These are phyloP conservation scores for Orchestia grillus DNA, from an alignment of 1,140 invertebrate genomes.

Conservation along the genomic window DNA sequence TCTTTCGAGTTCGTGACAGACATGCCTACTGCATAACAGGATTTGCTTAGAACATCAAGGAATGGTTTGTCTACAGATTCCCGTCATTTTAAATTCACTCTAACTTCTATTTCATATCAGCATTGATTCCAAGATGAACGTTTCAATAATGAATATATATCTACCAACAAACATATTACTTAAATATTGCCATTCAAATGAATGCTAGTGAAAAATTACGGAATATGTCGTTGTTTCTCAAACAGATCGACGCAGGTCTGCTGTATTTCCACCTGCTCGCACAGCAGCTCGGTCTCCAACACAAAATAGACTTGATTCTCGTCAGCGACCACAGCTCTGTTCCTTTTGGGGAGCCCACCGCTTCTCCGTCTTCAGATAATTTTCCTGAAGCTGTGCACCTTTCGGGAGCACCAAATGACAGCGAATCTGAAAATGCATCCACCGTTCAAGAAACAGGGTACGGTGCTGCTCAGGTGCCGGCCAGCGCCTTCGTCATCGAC, in stretches of 20 bases:
- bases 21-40: too few species aligned
- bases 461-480: neutral
- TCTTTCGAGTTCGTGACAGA: too few species aligned
- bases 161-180: neutral
- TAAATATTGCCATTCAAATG: neutral
- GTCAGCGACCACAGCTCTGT: conserved; percentile 21
- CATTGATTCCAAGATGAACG: too few species aligned
- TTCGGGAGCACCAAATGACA: neutral
- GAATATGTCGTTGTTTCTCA: neutral
- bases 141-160: too few species aligned
- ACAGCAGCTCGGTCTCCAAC: neutral
- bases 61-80: too few species aligned
- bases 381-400: neutral
- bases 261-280: neutral
- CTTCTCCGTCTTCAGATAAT: neutral
- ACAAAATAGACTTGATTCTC: neutral
- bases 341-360: neutral
- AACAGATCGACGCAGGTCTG: neutral
- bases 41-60: too few species aligned
- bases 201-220: neutral
- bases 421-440: neutral
- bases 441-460: neutral
- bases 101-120: too few species aligned
- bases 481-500: neutral
- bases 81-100: too few species aligned